Conservation (phyloP, 2,113 vertebrate genomes). For the Panthera tigris region DNA sequence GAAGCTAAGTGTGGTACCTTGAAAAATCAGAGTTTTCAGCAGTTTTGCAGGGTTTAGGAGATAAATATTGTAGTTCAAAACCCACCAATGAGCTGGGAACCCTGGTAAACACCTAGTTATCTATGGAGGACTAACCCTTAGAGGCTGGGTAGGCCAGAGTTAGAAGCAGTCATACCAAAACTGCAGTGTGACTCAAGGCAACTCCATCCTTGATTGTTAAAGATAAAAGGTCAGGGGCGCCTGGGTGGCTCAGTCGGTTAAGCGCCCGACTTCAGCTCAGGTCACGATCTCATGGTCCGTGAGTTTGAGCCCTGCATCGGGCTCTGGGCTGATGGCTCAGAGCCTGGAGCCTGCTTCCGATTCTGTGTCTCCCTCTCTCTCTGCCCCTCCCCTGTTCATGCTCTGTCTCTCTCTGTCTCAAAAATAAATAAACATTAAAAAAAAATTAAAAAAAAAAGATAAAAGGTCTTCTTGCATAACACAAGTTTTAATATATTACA, state of each 20-base stretch:
- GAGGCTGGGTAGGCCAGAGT: not conserved
- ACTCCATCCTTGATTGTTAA: not conserved
- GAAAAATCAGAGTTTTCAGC: not conserved
- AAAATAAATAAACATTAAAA: too few species aligned
- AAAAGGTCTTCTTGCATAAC: not conserved
- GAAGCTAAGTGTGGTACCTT: not conserved
- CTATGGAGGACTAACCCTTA: not conserved
- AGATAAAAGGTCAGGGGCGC: not conserved
- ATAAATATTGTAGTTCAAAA: not conserved
- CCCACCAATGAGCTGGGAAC: not conserved
- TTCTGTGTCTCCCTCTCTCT: too few species aligned
- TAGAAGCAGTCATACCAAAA: not conserved
- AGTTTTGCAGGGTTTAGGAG: not conserved
- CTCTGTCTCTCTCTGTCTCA: too few species aligned
- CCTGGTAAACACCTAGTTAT: not conserved
- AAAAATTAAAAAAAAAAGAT: not conserved
- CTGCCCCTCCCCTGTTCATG: too few species aligned
- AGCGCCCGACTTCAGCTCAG: too few species aligned
- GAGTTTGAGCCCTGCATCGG: rapidly evolving
- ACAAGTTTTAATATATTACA: not conserved
- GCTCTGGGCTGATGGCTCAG: too few species aligned
- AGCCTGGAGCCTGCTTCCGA: too few species aligned
- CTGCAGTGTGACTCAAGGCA: not conserved
- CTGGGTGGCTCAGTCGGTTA: too few species aligned
- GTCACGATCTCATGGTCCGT: too few species aligned